Evolutionary conservation across 1,140 invertebrate species (phyloP).

Genomic region (Nixonia krombeini): DNA sequence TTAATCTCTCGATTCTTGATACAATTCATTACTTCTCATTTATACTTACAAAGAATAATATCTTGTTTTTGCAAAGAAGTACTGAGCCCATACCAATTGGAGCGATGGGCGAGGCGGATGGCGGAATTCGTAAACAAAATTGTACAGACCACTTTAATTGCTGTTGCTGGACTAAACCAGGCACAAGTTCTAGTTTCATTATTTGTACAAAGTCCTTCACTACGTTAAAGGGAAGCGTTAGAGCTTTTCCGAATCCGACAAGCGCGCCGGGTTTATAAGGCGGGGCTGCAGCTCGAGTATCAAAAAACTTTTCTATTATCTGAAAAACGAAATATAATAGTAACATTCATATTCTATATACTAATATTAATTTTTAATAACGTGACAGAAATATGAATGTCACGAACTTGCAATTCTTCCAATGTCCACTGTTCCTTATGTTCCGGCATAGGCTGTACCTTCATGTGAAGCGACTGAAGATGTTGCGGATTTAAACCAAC

Average conservation of each 20-base stretch:
- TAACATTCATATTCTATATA: too few species aligned
- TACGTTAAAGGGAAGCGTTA: slow-evolving; percentile 86
- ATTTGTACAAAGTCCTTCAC: slow-evolving; percentile 94
- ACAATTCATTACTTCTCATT: too few species aligned
- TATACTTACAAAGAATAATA: slow-evolving; percentile 89
- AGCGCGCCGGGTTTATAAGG: slow-evolving; percentile 92
- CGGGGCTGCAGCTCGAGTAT: slow-evolving; percentile 85
- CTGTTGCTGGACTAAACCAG: slow-evolving; percentile 76
- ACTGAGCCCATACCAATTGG: slow-evolving; percentile 88
- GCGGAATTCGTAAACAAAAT: slow-evolving; percentile 92
- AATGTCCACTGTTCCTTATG: slow-evolving; percentile 87
- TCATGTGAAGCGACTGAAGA: slow-evolving; percentile 91
- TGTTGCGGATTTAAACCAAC: slow-evolving; percentile 88
- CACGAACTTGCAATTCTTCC: slow-evolving; percentile 87
- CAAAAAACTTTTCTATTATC: slow-evolving; percentile 93
- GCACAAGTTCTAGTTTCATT: slow-evolving; percentile 85
- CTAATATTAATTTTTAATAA: too few species aligned
- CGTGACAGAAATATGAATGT: too few species aligned
- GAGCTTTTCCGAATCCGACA: slow-evolving; percentile 84
- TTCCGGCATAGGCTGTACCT: slow-evolving; percentile 87
- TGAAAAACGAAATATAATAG: too few species aligned
- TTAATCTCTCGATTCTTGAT: background rate
- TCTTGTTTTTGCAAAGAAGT: slow-evolving; percentile 86
- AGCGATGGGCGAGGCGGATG: slow-evolving; percentile 85
- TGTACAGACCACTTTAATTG: slow-evolving; percentile 88